Evolutionary conservation across 2,113 vertebrate species (phyloP).

Genomic region (Haplotaxodon microlepis): DNA sequence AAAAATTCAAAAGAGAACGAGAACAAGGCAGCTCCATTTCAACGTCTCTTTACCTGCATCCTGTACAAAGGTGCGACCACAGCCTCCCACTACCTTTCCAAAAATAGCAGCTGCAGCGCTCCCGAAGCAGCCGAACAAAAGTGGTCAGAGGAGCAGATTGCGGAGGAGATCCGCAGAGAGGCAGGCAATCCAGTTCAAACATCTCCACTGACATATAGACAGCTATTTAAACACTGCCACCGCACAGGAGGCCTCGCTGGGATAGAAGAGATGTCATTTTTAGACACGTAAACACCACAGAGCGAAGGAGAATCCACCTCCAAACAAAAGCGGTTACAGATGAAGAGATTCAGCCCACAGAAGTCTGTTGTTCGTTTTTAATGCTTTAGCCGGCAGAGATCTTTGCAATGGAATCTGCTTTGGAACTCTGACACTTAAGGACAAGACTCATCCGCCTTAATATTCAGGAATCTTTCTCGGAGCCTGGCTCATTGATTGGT

Average conservation of each 20-base stretch:
- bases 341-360: not conserved
- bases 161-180: constrained; percentile 49
- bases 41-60: constrained; percentile 59
- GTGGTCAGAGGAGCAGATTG: constrained; percentile 52
- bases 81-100: constrained; percentile 60
- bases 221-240: constrained; percentile 38
- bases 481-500: not conserved
- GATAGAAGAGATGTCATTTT: not conserved
- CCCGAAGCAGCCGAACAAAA: constrained; percentile 37
- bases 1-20: not conserved
- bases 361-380: not conserved
- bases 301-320: not conserved
- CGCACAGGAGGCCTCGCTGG: not conserved
- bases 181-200: constrained; percentile 45
- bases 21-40: not conserved
- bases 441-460: fast-evolving
- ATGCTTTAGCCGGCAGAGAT: not conserved
- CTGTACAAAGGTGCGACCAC: constrained; percentile 65
- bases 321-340: not conserved
- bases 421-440: not conserved
- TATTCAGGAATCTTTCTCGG: fast-evolving
- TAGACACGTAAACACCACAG: not conserved
- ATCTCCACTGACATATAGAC: constrained; percentile 39
- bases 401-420: not conserved
- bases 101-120: constrained; percentile 57